A percentile compares a stretch with the other conserved stretches of the same genome.
These are phyloP conservation scores for Varanus komodoensis DNA, from an alignment of 2,113 vertebrate genomes.

Conservation along the genomic window DNA sequence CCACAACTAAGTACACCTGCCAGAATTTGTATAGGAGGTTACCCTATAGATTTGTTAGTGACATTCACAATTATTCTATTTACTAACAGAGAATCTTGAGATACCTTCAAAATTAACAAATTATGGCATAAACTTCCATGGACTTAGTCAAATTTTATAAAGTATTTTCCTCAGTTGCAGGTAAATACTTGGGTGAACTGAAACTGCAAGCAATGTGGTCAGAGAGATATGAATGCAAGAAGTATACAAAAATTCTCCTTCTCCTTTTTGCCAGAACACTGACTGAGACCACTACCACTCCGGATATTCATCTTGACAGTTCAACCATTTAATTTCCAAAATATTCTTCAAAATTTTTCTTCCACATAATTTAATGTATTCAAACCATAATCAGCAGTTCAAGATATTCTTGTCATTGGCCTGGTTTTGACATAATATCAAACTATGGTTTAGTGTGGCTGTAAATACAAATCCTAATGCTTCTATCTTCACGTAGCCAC, in stretches of 20 bases:
- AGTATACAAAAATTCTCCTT: neutral
- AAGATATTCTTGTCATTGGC: neutral
- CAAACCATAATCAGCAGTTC: neutral
- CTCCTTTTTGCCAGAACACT: too few species aligned
- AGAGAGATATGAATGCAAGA: neutral
- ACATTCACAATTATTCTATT: neutral
- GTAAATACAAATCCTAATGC: too few species aligned
- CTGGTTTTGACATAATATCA: neutral
- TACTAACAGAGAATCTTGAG: neutral
- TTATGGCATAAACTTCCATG: neutral
- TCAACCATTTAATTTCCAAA: neutral
- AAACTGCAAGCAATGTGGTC: neutral
- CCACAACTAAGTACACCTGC: too few species aligned
- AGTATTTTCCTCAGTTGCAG: neutral
- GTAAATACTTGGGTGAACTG: neutral
- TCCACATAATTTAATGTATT: neutral
- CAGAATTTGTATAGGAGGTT: neutral
- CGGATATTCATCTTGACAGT: neutral
- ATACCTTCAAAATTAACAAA: neutral
- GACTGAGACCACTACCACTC: neutral
- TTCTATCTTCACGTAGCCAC: neutral
- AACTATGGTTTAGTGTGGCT: neutral
- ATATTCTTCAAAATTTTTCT: neutral
- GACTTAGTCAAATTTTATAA: neutral
- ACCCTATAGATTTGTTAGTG: neutral